phyloP scores from a whole-genome alignment of 1,140 invertebrate species.

The Zaprionus camerounensis region DNA sequence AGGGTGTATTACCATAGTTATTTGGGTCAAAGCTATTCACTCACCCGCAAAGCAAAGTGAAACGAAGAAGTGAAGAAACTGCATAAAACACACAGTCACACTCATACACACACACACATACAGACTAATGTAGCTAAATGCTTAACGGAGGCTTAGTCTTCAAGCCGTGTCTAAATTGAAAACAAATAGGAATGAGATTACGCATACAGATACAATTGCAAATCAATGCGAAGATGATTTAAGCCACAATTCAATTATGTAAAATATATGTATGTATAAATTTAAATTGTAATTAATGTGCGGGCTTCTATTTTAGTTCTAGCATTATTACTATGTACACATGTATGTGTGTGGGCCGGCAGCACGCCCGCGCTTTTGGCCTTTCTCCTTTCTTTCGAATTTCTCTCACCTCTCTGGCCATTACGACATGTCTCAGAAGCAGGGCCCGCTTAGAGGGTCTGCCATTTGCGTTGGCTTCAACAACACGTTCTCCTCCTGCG shows the following conservation, averaged over 20 bases:
- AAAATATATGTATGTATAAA: conserved; percentile 9
- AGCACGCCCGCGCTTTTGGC: conserved; percentile 37
- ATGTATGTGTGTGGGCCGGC: conserved; percentile 10
- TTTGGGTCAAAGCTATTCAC: conserved; percentile 84
- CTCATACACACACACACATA: conserved; percentile 25
- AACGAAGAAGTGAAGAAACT: conserved; percentile 68
- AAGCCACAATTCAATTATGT: conserved; percentile 1
- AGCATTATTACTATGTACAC: conserved; percentile 18
- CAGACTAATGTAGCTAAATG: conserved; percentile 58
- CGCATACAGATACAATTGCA: conserved; percentile 32
- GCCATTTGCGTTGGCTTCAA: conserved; percentile 76
- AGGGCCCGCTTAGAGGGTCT: conserved; percentile 76
- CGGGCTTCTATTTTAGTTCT: background rate
- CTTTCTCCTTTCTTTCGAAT: conserved; percentile 10
- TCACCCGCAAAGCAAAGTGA: conserved; percentile 66
- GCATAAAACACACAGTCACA: conserved; percentile 67
- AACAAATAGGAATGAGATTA: conserved; percentile 28
- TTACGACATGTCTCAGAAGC: conserved; percentile 86
- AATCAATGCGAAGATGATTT: conserved; percentile 22
- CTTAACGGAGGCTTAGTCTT: conserved; percentile 57
- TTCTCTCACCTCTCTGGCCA: conserved; percentile 87
- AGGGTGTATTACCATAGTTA: conserved; percentile 76
- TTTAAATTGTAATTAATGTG: background rate
- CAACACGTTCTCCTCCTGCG: conserved; percentile 42
- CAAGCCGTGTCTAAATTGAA: conserved; percentile 46